Evolutionary conservation across 2,113 vertebrate genomes (phyloP), one percentile per base, ranked within the genome.

Genomic region (Channa maculata): DNA sequence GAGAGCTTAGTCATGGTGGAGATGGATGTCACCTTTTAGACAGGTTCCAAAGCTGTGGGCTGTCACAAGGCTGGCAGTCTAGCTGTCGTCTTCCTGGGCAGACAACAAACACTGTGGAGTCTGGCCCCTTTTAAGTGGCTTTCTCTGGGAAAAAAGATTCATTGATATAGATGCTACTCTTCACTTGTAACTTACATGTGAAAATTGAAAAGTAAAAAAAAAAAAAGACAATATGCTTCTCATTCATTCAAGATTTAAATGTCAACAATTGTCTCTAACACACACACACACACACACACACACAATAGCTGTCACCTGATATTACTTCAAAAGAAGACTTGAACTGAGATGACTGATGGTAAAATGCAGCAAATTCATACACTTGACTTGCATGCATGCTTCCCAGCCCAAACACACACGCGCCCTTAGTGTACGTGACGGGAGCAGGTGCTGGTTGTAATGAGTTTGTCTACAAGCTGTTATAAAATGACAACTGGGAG

Each of bases 381-480:
- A 74, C 73, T 77, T 77, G 70, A 85, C 72, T 86, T 80, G 73
- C 65, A 78, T 59, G 58, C 38, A n/a, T 45, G 57, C 54, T 62
- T 76, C 46, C 51, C 65, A 46, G 46, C 14, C 9, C 38, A 53
- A 66, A 66, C 74, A 58, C 65, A 37, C 62, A 49, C 71, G 63
- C 57, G 58, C 66, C 71, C 74, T 72, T 33, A 43, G 69, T 59
- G 73, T 72, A 67, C 24, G 33, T 82, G 77, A 75, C 7, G 24
- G 83, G 69, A 84, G 89, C 86, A 92, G 84, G 87, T 90, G 90
- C 82, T 84, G 69, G 80, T 72, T 63, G 71, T 86, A 89, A 91
- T 90, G 86, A 91, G 86, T 90, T 85, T 88, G 82, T 86, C 65
- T 87, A 88, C 86, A 90, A 84, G 87, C 82, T 89, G 85, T 82